Percentiles rank a stretch among this genome's conserved stretches.
Evolutionary conservation across 2,888 invertebrate species (phyloP).

Genomic region (Chromoteleia sp.): DNA sequence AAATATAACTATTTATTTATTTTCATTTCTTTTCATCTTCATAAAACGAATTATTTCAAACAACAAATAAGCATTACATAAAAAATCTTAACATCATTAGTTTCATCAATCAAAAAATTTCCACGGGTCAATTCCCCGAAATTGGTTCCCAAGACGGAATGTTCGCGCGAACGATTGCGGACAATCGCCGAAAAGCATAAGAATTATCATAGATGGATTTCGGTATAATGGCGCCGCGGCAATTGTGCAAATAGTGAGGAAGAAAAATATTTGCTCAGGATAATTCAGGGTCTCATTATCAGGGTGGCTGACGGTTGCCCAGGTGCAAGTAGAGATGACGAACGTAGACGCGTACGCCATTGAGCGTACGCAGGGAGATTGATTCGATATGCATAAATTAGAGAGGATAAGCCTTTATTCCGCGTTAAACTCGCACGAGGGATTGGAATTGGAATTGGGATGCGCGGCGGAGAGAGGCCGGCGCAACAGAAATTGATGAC

Average conservation of each 20-base stretch:
- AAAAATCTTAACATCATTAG: no score
- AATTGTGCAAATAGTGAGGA: constrained; percentile 82
- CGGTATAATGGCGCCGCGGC: constrained; percentile 59
- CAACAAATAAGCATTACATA: no score
- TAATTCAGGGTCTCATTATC: constrained; percentile 83
- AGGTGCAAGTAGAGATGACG: constrained; percentile 78
- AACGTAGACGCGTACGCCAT: constrained; percentile 50
- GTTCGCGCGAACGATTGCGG: constrained; percentile 58
- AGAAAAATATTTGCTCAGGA: constrained; percentile 85
- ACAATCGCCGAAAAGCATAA: constrained; percentile 46
- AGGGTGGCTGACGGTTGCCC: constrained; percentile 81
- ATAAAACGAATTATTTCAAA: no score
- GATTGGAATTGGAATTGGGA: constrained; percentile 78
- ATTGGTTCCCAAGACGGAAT: constrained; percentile 13
- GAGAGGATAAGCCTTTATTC: constrained; percentile 83
- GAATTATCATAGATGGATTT: constrained; percentile 63
- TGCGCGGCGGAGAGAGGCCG: constrained; percentile 70
- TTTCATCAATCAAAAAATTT: neutral
- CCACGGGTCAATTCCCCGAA: neutral
- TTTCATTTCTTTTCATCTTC: no score
- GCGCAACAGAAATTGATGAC: constrained; percentile 83
- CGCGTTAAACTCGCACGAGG: constrained; percentile 75
- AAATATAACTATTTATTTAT: no score
- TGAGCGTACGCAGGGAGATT: constrained; percentile 79
- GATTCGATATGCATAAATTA: constrained; percentile 85